Conservation (phyloP, 2,888 invertebrate species). For the Microdon myrmicae region DNA sequence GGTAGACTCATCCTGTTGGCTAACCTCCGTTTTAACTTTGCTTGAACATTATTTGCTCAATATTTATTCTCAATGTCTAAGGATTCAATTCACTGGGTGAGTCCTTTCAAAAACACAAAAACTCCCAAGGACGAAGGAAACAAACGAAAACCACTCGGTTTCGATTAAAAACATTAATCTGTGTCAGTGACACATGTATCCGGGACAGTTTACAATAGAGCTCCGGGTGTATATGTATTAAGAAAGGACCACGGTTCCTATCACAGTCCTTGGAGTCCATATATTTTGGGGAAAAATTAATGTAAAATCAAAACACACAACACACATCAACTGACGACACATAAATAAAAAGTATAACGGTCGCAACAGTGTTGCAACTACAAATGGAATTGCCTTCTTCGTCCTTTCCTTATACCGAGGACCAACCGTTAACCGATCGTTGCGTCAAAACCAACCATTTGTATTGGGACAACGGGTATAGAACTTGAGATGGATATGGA, state of each 20-base stretch:
- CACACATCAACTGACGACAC: constrained; percentile 43
- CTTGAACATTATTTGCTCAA: too few relatives aligned
- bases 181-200: constrained; percentile 50
- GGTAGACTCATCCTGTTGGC: too few relatives aligned
- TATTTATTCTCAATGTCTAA: too few relatives aligned
- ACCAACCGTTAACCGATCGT: constrained; percentile 17
- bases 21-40: too few relatives aligned
- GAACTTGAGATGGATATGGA: constrained; percentile 5
- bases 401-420: constrained; percentile 18
- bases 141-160: constrained; percentile 19
- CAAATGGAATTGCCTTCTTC: constrained; percentile 47
- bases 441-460: too few relatives aligned
- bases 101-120: too few relatives aligned
- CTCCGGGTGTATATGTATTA: constrained; percentile 17
- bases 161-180: constrained; percentile 47
- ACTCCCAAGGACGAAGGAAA: too few relatives aligned
- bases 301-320: constrained; percentile 52
- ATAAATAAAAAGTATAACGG: constrained; percentile 43
- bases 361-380: constrained; percentile 42
- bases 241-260: too few relatives aligned
- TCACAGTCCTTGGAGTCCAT: constrained; percentile 15
- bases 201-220: constrained; percentile 30
- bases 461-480: too few relatives aligned
- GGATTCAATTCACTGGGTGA: too few relatives aligned
- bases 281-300: constrained; percentile 49